Conservation (phyloP, 1,140 invertebrate genomes). For the Scylla paramamosain region DNA sequence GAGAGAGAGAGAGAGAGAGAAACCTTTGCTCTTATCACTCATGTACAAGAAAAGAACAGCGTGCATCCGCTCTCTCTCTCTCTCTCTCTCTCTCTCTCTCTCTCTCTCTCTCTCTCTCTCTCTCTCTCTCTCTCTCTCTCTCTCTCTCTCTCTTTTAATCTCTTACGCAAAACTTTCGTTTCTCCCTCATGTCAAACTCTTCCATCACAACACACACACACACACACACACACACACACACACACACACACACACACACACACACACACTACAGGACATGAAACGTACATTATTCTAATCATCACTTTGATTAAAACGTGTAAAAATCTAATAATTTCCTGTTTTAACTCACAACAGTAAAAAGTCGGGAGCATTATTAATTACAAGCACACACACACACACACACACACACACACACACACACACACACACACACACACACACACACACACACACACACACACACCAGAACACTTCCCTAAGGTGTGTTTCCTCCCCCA, state of each 20-base stretch:
- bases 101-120: not conserved
- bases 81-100: constrained; percentile 11
- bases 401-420: not conserved
- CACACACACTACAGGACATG: constrained; percentile 15
- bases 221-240: constrained; percentile 12
- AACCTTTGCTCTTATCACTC: not conserved
- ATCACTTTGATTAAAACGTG: too few relatives aligned
- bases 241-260: constrained; percentile 20
- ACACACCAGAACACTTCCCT: not conserved
- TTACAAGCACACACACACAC: too few relatives aligned
- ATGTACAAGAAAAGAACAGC: too few relatives aligned
- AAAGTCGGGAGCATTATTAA: too few relatives aligned
- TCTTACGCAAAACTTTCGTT: too few relatives aligned
- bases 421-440: constrained; percentile 20
- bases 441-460: not conserved
- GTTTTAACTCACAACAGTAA: too few relatives aligned
- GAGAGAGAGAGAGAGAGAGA: constrained; percentile 1
- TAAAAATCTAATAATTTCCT: too few relatives aligned
- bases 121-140: constrained; percentile 3
- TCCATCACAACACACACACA: constrained; percentile 9
- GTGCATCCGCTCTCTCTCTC: not conserved
- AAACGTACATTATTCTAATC: too few relatives aligned
- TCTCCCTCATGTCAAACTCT: not conserved
- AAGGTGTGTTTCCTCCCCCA: not conserved
- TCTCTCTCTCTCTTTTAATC: not conserved